phyloP scores from a whole-genome alignment of 2,113 vertebrate species.

The Progne subis region DNA sequence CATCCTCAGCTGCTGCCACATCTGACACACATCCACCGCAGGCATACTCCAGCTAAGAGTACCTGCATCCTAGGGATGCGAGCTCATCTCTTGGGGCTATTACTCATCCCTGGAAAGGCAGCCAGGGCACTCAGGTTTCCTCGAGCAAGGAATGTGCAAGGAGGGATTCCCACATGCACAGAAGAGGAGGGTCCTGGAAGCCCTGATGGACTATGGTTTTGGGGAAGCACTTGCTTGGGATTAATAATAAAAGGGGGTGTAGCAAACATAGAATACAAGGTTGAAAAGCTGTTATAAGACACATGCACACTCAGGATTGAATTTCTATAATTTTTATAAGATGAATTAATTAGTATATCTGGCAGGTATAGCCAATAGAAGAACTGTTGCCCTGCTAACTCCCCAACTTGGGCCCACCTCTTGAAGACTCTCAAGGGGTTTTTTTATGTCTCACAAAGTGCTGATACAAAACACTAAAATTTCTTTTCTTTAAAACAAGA shows the following conservation, averaged over 20 bases:
- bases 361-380: neutral
- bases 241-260: neutral
- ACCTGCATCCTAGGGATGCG: rapidly evolving
- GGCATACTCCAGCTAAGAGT: no score
- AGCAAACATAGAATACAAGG: neutral
- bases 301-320: rapidly evolving
- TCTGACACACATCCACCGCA: rapidly evolving
- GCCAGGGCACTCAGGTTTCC: neutral
- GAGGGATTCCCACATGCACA: neutral
- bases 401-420: neutral
- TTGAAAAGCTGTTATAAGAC: neutral
- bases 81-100: neutral
- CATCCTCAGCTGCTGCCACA: neutral
- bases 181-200: rapidly evolving
- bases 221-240: neutral
- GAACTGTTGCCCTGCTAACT: neutral
- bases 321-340: neutral
- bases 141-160: neutral
- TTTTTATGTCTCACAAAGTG: neutral
- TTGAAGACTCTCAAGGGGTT: neutral
- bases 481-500: neutral
- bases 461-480: neutral
- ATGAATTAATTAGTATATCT: neutral
- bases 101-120: neutral
- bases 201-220: rapidly evolving